Base-by-base conservation (phyloP, 2,113 vertebrate genomes). In the Trachemys scripta region DNA sequence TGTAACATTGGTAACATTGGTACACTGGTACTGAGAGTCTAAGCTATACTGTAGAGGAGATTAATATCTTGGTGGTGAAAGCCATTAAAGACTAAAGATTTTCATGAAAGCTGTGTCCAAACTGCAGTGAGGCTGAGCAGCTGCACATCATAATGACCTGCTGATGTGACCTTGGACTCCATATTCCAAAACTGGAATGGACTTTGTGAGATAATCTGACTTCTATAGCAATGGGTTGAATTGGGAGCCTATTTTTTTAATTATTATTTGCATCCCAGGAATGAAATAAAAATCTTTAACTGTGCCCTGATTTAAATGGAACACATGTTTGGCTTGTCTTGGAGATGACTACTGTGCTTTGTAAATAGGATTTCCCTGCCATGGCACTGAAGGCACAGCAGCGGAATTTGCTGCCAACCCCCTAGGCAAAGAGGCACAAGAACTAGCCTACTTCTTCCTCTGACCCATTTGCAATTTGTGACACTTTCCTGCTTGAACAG, bases 271-370 rank as follows among this genome's bases (percentile, higher is more conserved):
- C 6, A 79, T 87, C 45, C 45, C 82, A 50, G 50, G 80, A 76
- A 31, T 84, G 49, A 82, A 93, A 94, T 95, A 90, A 94, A 80
- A 88, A 88, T 86, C 53, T 87, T 95, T 91, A 93, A 94, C 92
- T 88, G 92, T 92, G 87, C 88, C 45, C 10, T 97, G 78, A 80
- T 83, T 97, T 85, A 96, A 97, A 95, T 95, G 47, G 94, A 80
- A 95, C 72, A 93, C 82, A 96, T 88, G 88, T 91, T 92, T 84
- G 78, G 56, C 90, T 96, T 31, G 27, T 90, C 49, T 86, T 93
- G 76, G 89, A 92, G 88, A 91, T 90, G 82, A 42, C 82, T 97
- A 89, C 86, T 97, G 17, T 31, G 82, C 51, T 90, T 91, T 95
- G 50, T 97, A 96, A 85, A 91, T 96, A 89, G 88, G 94, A 90